A percentile compares a stretch with the other conserved stretches of the same genome.
Evolutionary conservation across 2,888 invertebrate genomes (phyloP).

Genomic region (Lepidocyrtoides sp.): DNA sequence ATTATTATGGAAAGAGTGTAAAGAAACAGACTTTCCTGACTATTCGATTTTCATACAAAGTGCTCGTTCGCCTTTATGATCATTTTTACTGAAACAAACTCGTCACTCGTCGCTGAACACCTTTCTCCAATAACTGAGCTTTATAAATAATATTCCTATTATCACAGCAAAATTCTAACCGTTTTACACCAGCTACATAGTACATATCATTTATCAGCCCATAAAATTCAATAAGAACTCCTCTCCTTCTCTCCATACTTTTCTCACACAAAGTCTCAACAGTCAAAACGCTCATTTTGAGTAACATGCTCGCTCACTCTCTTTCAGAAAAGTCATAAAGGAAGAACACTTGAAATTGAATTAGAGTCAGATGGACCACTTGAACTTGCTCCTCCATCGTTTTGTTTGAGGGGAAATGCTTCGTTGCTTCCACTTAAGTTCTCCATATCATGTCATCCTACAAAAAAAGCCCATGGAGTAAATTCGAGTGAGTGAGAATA

Average conservation of each 20-base stretch:
- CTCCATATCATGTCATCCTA: constrained; percentile 33
- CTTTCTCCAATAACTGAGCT: too few species aligned
- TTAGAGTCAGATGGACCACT: constrained; percentile 77
- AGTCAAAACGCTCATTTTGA: constrained; percentile 29
- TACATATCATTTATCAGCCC: too few species aligned
- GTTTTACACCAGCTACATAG: too few species aligned
- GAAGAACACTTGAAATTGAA: constrained; percentile 74
- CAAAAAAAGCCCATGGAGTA: constrained; percentile 17
- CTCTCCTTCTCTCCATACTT: background rate
- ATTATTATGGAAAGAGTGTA: too few species aligned
- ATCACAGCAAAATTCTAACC: too few species aligned
- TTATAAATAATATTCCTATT: too few species aligned
- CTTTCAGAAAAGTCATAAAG: constrained; percentile 62
- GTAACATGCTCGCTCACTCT: constrained; percentile 38
- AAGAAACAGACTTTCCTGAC: too few species aligned
- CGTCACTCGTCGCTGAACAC: too few species aligned
- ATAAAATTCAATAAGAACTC: background rate
- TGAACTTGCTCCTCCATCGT: constrained; percentile 66
- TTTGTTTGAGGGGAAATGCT: constrained; percentile 73
- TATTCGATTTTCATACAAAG: too few species aligned
- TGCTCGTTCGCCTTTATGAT: too few species aligned
- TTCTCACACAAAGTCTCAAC: background rate
- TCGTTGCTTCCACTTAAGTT: constrained; percentile 59
- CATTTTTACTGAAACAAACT: too few species aligned
- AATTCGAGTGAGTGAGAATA: background rate